Conservation (phyloP, 2,888 invertebrate species). For the Epirrhoe alternata region DNA sequence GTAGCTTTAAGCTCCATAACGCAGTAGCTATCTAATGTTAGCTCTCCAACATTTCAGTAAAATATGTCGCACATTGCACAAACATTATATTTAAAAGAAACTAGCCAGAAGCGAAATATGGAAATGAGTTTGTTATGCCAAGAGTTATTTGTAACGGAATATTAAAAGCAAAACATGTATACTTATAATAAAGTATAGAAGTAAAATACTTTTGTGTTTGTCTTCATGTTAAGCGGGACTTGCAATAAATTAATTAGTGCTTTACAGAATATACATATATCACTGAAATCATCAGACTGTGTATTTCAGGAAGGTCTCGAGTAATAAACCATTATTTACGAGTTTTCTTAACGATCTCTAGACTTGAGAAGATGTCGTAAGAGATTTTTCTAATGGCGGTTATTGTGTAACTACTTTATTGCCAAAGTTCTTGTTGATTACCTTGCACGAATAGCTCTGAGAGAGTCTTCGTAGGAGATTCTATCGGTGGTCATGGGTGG, state of each 20-base stretch:
- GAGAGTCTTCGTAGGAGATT: slow-evolving; percentile 71
- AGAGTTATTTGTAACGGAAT: slow-evolving; percentile 21
- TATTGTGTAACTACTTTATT: background rate
- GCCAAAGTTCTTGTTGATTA: slow-evolving; percentile 41
- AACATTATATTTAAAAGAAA: slow-evolving; percentile 26
- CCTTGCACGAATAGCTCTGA: slow-evolving; percentile 63
- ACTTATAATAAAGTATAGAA: too few relatives aligned
- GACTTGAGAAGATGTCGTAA: slow-evolving; percentile 11
- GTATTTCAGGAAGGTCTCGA: slow-evolving; percentile 13
- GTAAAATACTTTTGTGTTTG: slow-evolving; percentile 20
- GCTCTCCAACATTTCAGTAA: slow-evolving; percentile 18
- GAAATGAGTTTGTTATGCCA: slow-evolving; percentile 28
- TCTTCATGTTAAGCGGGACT: slow-evolving; percentile 16
- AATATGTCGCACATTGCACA: slow-evolving; percentile 24
- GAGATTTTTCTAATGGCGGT: background rate
- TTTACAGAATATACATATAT: slow-evolving; percentile 8
- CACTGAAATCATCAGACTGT: slow-evolving; percentile 1
- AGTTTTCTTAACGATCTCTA: slow-evolving; percentile 4
- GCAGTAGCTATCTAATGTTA: slow-evolving; percentile 9
- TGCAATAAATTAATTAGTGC: slow-evolving; percentile 19
- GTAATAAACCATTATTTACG: slow-evolving; percentile 16
- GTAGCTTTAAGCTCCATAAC: slow-evolving; percentile 5
- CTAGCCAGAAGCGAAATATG: slow-evolving; percentile 22
- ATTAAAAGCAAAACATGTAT: slow-evolving; percentile 18
- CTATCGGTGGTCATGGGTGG: slow-evolving; percentile 72